phyloP scores from a whole-genome alignment of 2,113 vertebrate species.

The Ranitomeya variabilis region DNA sequence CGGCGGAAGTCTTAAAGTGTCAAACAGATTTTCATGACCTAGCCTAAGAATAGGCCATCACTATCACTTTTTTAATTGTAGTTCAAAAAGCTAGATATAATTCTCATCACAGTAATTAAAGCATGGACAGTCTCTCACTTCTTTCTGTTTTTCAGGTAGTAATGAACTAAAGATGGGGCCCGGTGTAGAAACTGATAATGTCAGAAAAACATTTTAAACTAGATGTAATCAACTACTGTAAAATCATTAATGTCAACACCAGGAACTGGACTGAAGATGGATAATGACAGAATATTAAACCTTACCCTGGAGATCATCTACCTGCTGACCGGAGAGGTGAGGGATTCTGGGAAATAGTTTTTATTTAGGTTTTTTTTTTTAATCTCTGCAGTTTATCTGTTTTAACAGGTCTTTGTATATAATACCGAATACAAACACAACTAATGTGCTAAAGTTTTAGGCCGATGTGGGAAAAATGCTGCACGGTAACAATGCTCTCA shows the following conservation, averaged over 20 bases:
- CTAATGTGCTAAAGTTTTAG: too few species aligned
- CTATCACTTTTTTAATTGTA: too few species aligned
- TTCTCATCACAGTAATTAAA: background rate
- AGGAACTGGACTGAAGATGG: background rate
- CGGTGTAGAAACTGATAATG: background rate
- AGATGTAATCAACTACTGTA: background rate
- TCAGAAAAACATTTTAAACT: background rate
- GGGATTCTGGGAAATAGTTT: background rate
- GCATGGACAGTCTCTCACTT: background rate
- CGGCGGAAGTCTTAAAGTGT: too few species aligned
- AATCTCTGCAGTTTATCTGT: too few species aligned
- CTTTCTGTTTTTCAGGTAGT: background rate
- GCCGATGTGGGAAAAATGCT: too few species aligned
- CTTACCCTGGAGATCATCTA: conserved; percentile 22
- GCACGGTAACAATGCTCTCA: too few species aligned
- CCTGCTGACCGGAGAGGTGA: conserved; percentile 40
- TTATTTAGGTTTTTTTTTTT: too few species aligned
- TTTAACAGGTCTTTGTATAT: too few species aligned
- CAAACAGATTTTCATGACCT: too few species aligned
- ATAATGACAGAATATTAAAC: background rate
- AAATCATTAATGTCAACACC: background rate
- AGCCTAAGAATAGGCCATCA: too few species aligned
- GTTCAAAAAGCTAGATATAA: too few species aligned
- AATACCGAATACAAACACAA: too few species aligned
- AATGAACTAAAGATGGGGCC: background rate